phyloP scores from a whole-genome alignment of 2,113 vertebrate genomes.

The Psammodynastes pulverulentus region DNA sequence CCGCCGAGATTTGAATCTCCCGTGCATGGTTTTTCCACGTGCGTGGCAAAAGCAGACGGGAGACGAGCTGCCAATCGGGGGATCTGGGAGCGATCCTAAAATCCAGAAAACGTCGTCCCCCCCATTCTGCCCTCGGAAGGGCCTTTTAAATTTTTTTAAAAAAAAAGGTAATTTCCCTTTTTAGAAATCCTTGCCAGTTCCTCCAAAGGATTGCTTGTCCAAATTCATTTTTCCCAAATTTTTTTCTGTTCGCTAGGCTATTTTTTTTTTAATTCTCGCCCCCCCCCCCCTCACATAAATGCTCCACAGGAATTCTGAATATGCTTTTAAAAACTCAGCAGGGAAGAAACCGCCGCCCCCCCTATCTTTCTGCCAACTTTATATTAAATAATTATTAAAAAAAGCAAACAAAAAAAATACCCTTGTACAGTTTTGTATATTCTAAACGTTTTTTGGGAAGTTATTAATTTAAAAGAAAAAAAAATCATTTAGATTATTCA shows the following conservation, averaged over 20 bases:
- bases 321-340: slow-evolving; percentile 57
- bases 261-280: neutral
- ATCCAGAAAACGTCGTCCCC: neutral
- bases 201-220: neutral
- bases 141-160: neutral
- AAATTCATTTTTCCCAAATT: neutral
- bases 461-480: slow-evolving; percentile 94
- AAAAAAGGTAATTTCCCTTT: neutral
- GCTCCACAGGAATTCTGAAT: slow-evolving; percentile 46
- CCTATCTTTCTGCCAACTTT: slow-evolving; percentile 93
- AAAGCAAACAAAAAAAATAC: slow-evolving; percentile 29
- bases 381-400: slow-evolving; percentile 41
- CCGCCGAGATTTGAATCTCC: neutral
- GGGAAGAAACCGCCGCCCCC: slow-evolving; percentile 58
- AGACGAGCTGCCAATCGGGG: neutral
- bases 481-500: slow-evolving; percentile 96
- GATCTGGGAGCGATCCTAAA: neutral
- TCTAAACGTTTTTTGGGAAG: slow-evolving; percentile 83
- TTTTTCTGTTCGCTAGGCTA: neutral
- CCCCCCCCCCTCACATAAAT: neutral
- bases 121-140: neutral
- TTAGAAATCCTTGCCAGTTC: neutral
- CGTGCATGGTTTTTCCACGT: neutral
- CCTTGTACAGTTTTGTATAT: slow-evolving; percentile 98
- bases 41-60: neutral